Conservation (phyloP, 2,113 vertebrate species). For the Myiozetetes cayanensis region DNA sequence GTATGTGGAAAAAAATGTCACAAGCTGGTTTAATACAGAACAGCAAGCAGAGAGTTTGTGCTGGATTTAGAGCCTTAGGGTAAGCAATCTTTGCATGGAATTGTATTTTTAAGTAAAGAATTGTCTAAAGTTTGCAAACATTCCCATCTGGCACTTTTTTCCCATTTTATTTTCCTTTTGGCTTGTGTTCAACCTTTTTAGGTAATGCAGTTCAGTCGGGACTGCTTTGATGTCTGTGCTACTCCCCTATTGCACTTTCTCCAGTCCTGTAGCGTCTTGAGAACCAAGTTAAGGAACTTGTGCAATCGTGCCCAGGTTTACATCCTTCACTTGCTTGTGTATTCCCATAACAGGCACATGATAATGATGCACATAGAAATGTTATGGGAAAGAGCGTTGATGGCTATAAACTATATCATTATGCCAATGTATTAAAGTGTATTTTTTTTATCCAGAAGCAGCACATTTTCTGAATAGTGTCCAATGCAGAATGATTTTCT, state of each 20-base stretch:
- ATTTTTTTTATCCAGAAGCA: neutral
- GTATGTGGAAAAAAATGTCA: rapidly evolving
- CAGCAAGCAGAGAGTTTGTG: neutral
- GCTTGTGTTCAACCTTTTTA: neutral
- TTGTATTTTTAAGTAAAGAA: constrained; percentile 7
- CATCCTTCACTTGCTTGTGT: neutral
- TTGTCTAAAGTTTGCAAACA: neutral
- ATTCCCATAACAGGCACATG: neutral
- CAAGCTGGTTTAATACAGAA: neutral
- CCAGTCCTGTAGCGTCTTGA: neutral
- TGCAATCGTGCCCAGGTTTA: neutral
- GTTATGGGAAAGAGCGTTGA: neutral
- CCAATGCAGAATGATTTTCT: neutral
- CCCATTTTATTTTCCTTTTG: neutral
- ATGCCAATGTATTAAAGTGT: neutral
- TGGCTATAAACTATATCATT: neutral
- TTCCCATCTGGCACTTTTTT: neutral
- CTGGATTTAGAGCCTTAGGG: neutral
- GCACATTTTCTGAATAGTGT: neutral
- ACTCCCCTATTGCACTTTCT: neutral
- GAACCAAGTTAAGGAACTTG: neutral
- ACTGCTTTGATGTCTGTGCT: neutral
- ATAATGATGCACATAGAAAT: neutral
- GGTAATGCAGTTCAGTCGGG: neutral
- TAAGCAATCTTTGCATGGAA: neutral